These are phyloP conservation scores for Pelosia muscerda DNA, from an alignment of 2,888 invertebrate genomes.

Conservation along the genomic window DNA sequence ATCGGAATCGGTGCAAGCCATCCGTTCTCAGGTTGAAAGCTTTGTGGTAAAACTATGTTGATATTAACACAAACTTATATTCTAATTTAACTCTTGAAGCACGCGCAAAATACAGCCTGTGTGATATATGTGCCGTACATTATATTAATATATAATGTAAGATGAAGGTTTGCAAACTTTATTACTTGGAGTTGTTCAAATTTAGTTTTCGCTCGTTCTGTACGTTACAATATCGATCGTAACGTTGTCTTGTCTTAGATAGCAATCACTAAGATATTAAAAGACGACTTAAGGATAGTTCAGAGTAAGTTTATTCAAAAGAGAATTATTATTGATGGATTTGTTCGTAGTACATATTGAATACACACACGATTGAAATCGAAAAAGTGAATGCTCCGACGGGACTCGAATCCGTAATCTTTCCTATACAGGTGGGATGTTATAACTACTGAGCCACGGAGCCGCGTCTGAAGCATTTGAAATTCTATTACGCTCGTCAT, in stretches of 20 bases:
- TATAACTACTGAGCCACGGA: too few species aligned
- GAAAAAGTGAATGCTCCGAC: too few species aligned
- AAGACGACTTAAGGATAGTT: too few species aligned
- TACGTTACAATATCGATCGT: neutral
- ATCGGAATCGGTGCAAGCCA: slow-evolving; percentile 17
- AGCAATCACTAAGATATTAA: neutral
- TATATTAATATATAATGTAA: slow-evolving; percentile 1
- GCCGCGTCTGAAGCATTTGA: too few species aligned
- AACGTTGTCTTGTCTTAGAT: neutral
- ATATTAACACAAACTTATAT: slow-evolving; percentile 57
- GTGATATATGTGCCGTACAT: slow-evolving; percentile 30
- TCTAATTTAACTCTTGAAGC: slow-evolving; percentile 45
- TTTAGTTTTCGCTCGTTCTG: neutral
- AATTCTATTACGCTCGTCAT: too few species aligned
- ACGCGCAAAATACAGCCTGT: slow-evolving; percentile 31
- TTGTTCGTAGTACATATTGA: too few species aligned
- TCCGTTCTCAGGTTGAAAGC: slow-evolving; percentile 31
- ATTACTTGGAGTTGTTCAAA: neutral
- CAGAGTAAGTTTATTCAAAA: too few species aligned
- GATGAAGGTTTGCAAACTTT: neutral
- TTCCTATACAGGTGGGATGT: too few species aligned
- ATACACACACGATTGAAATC: too few species aligned
- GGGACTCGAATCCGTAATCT: too few species aligned
- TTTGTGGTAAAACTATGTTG: slow-evolving; percentile 63
- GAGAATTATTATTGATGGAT: too few species aligned